Percentiles rank a stretch among this genome's conserved stretches.
Evolutionary conservation across 2,113 vertebrate species (phyloP).

Genomic region (Thalassoma bifasciatum): DNA sequence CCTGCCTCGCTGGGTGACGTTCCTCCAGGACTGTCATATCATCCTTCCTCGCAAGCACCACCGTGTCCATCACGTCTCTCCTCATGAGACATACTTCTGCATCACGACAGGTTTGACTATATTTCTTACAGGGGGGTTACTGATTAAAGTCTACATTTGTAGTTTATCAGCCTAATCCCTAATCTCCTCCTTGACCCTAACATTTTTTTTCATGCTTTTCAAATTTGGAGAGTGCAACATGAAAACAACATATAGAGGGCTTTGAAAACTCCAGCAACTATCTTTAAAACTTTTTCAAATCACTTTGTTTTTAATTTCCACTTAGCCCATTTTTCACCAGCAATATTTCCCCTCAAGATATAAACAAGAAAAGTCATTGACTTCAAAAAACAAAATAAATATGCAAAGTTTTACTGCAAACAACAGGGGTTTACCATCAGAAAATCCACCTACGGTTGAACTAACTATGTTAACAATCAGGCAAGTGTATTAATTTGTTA

Average conservation of each 20-base stretch:
- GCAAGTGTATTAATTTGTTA: background rate
- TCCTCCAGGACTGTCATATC: conserved; percentile 95
- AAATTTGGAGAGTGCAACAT: background rate
- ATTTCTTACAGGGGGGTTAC: background rate
- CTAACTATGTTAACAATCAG: background rate
- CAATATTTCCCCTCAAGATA: background rate
- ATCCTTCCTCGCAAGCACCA: conserved; percentile 97
- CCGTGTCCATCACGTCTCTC: conserved; percentile 95
- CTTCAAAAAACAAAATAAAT: background rate
- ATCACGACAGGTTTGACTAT: conserved; percentile 92
- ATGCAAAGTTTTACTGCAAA: background rate
- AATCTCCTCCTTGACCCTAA: background rate
- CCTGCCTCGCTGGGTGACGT: conserved; percentile 90
- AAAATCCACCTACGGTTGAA: background rate
- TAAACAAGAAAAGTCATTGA: background rate
- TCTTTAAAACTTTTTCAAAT: background rate
- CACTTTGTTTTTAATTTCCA: background rate
- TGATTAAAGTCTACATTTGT: background rate
- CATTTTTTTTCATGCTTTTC: background rate
- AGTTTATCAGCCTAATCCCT: background rate
- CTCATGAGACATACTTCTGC: conserved; percentile 99
- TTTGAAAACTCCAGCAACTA: background rate
- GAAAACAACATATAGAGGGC: background rate
- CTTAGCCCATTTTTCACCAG: background rate
- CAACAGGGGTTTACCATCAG: background rate